Conservation (phyloP, 2,113 vertebrate species). For the Ailuropoda melanoleuca region DNA sequence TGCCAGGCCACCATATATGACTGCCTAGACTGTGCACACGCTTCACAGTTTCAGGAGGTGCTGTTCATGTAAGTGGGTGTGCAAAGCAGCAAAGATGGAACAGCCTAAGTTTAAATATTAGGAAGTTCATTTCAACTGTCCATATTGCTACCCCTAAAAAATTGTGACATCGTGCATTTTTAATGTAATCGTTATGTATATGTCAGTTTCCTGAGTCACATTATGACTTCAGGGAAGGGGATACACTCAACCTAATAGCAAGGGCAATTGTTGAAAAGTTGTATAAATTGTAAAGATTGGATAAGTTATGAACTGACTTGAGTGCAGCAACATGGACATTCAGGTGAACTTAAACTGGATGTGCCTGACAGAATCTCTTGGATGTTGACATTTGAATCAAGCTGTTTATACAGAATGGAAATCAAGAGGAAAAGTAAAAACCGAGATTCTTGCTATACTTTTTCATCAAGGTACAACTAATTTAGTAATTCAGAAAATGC, state of each 20-base stretch:
- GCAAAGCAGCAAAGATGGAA: slow-evolving; percentile 14
- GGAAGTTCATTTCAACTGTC: slow-evolving; percentile 18
- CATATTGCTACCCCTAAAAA: slow-evolving; percentile 43
- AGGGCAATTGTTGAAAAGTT: slow-evolving; percentile 33
- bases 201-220: slow-evolving; percentile 50
- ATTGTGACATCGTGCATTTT: slow-evolving; percentile 33
- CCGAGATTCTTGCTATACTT: neutral
- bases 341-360: slow-evolving; percentile 47
- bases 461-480: neutral
- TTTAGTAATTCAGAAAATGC: slow-evolving; percentile 41
- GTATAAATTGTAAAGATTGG: neutral
- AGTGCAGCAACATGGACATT: neutral
- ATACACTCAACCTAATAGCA: neutral
- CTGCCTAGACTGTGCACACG: neutral
- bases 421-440: slow-evolving; percentile 54
- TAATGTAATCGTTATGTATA: slow-evolving; percentile 27
- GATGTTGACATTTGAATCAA: slow-evolving; percentile 41
- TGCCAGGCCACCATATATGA: neutral
- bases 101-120: slow-evolving; percentile 48
- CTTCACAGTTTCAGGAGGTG: neutral
- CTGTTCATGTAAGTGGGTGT: neutral
- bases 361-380: slow-evolving; percentile 57
- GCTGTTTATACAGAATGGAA: neutral
- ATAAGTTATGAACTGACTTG: slow-evolving; percentile 20
- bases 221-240: neutral